Evolutionary conservation across 2,888 invertebrate genomes (phyloP), one percentile per base, ranked within the genome.

Genomic region (Conus canariensis): DNA sequence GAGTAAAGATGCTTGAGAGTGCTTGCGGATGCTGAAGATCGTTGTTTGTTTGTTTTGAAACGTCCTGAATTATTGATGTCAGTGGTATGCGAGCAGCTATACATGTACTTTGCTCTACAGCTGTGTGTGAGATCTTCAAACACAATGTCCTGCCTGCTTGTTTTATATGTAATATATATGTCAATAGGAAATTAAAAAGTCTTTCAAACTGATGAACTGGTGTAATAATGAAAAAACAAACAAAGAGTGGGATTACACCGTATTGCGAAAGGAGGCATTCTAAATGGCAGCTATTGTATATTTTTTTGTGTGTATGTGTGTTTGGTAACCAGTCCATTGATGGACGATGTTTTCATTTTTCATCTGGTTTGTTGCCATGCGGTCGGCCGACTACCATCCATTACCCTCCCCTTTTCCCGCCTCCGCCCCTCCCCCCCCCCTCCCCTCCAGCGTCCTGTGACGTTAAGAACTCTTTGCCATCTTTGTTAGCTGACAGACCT

Each of bases 231-330:
- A 80, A 9, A 80, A 45, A 45, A 45, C 45, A 45, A 30, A 77
- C 30, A 74, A n/a, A 30, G 19, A 83, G 14, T 22, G 82, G 82
- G 56, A 58, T 22, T 56, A 83, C 82, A 83, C 7, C 82, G 5
- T 19, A 9, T 58, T 87, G 87, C 74, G 30, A 67, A 70, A 74
- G 58, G 74, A 87, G 87, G 87, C 87, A 87, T 87, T 87, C 58
- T 58, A 74, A 87, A 74, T 70, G 87, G 87, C 87, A 87, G 87
- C 87, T 74, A 87, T 83, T 83, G 56, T 83, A 59, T 30, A 56
- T 12, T 60, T 88, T n/a, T 67, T n/a, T 64, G 45, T 45, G 45
- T 45, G 45, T 45, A 45, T 56, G 9, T 56, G 58, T 56, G 19
- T 85, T 45, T 59, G 25, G 12, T 14, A 64, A 74, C 70, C 60